These are phyloP conservation scores for Diplodus puntazzo DNA, from an alignment of 2,797 vertebrate genomes.

Conservation along the genomic window DNA sequence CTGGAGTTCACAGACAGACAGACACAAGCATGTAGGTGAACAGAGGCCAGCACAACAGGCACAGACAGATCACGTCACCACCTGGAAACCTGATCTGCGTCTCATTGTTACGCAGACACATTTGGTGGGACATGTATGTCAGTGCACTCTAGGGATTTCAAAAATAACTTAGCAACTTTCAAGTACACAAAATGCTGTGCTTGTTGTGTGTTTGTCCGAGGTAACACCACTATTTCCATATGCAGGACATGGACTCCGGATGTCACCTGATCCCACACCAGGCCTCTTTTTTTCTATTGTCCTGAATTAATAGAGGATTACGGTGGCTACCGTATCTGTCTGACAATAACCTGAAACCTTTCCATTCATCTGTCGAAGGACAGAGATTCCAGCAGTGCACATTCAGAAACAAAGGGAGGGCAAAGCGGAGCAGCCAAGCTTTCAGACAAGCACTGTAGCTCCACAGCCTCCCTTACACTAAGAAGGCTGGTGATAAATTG, in stretches of 20 bases:
- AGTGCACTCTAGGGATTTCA: not conserved
- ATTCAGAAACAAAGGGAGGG: slow-evolving; percentile 29
- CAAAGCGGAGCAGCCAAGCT: not conserved
- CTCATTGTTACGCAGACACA: slow-evolving; percentile 25
- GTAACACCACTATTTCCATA: not conserved
- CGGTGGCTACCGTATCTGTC: slow-evolving; percentile 20
- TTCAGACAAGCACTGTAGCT: slow-evolving; percentile 3
- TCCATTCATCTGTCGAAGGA: slow-evolving; percentile 19
- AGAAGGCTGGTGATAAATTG: slow-evolving; percentile 40
- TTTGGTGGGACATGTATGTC: slow-evolving; percentile 5
- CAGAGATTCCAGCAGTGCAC: slow-evolving; percentile 33
- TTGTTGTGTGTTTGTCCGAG: not conserved
- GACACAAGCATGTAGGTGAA: slow-evolving; percentile 18
- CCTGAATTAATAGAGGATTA: not conserved
- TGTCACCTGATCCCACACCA: not conserved
- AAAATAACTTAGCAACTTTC: not conserved
- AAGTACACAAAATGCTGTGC: not conserved
- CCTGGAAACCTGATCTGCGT: slow-evolving; percentile 57
- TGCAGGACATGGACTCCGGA: not conserved
- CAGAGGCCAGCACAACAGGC: slow-evolving; percentile 34
- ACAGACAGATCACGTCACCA: slow-evolving; percentile 47
- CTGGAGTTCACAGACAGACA: slow-evolving; percentile 31
- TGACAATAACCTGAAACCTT: slow-evolving; percentile 47
- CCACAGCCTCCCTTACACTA: slow-evolving; percentile 13
- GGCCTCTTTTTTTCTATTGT: not conserved